phyloP scores from a whole-genome alignment of 2,797 vertebrate species.

The Remorina albescens region DNA sequence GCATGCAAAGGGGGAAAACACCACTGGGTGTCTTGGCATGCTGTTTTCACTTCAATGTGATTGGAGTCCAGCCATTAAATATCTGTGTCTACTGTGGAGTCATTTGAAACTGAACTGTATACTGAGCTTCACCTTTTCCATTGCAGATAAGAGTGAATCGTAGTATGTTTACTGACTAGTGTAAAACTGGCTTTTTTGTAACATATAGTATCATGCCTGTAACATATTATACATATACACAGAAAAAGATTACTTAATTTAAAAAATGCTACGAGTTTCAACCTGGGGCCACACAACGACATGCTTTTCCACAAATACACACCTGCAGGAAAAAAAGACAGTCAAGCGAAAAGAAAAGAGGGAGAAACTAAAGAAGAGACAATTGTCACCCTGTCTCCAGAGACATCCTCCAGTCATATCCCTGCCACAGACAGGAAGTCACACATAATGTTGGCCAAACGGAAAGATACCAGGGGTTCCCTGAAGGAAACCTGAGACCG shows the following conservation, averaged over 20 bases:
- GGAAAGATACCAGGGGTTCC: constrained; percentile 73
- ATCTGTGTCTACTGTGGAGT: too few relatives aligned
- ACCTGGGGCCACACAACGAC: not conserved
- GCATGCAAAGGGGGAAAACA: too few relatives aligned
- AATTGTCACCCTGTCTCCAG: constrained; percentile 66
- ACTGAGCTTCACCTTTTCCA: too few relatives aligned
- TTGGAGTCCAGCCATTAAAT: too few relatives aligned
- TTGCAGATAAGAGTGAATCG: too few relatives aligned
- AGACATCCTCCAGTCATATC: constrained; percentile 63
- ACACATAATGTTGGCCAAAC: constrained; percentile 74
- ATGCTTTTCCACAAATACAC: not conserved
- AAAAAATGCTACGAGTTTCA: not conserved
- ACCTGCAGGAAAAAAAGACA: constrained; percentile 28
- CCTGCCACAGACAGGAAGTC: constrained; percentile 74
- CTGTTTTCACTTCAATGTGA: too few relatives aligned
- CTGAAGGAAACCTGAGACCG: constrained; percentile 73
- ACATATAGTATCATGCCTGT: not conserved
- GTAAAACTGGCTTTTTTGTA: not conserved
- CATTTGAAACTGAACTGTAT: too few relatives aligned
- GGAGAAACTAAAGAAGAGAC: constrained; percentile 58
- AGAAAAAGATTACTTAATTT: not conserved
- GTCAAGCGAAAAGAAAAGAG: constrained; percentile 53
- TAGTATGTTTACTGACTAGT: too few relatives aligned
- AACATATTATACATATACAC: not conserved
- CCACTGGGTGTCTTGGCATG: too few relatives aligned